These are phyloP conservation scores for Neoniphon sammara DNA, from an alignment of 2,797 vertebrate genomes.

Conservation along the genomic window DNA sequence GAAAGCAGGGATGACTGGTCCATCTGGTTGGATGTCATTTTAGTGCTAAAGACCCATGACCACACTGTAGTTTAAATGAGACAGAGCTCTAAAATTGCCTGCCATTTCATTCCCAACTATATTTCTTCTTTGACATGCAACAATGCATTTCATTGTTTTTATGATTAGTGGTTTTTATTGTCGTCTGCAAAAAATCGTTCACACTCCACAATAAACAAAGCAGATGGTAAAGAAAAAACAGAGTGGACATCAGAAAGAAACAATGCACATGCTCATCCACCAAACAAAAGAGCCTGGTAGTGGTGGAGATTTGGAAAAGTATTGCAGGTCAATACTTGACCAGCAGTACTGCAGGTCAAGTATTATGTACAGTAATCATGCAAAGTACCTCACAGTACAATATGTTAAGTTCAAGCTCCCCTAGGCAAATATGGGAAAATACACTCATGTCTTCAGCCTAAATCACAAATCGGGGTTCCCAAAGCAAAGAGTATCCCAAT, in stretches of 20 bases:
- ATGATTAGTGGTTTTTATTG: slow-evolving; percentile 2
- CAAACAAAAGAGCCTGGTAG: slow-evolving; percentile 12
- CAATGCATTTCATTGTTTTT: slow-evolving; percentile 21
- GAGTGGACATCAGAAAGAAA: slow-evolving; percentile 3
- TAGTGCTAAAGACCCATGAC: slow-evolving; percentile 3
- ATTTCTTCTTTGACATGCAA: slow-evolving; percentile 17
- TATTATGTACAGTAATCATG: not conserved
- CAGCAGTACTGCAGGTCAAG: not conserved
- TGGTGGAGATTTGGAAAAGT: slow-evolving; percentile 22
- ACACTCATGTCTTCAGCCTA: no score
- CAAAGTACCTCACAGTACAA: not conserved
- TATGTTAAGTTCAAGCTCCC: not conserved
- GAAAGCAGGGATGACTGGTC: slow-evolving; percentile 9
- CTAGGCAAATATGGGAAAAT: no score
- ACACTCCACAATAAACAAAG: slow-evolving; percentile 25
- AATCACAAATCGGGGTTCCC: no score
- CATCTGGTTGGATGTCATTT: slow-evolving; percentile 24
- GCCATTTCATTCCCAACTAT: not conserved
- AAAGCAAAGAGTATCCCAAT: no score
- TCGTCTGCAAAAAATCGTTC: not conserved
- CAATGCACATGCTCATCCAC: slow-evolving; percentile 26
- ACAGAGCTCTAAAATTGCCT: slow-evolving; percentile 3
- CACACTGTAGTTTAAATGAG: slow-evolving; percentile 35
- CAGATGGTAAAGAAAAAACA: no score
- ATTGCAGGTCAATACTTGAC: no score